Conservation (phyloP, 2,888 invertebrate species). For the Nomada fucata region DNA sequence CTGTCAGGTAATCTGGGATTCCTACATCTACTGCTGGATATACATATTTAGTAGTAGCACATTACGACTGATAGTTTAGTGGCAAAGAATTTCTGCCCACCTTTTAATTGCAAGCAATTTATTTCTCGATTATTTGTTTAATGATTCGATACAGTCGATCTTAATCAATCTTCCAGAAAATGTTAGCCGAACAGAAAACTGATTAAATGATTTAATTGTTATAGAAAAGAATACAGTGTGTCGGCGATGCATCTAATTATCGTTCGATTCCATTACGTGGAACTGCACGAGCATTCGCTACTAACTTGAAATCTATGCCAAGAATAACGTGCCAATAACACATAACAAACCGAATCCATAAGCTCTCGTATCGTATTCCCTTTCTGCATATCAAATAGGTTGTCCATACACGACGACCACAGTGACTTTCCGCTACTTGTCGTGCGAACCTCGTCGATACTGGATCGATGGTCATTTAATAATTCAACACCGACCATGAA, state of each 20-base stretch:
- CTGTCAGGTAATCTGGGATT: too few species aligned
- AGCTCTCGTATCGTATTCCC: slow-evolving; percentile 33
- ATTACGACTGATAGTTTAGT: too few species aligned
- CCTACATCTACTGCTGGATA: too few species aligned
- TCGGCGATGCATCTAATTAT: background rate
- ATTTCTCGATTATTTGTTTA: too few species aligned
- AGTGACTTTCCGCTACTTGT: background rate
- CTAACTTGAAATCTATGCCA: slow-evolving; percentile 35
- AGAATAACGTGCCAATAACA: slow-evolving; percentile 23
- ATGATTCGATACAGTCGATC: too few species aligned
- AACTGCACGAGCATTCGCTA: background rate
- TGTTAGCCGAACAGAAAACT: too few species aligned
- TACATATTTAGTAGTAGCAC: too few species aligned
- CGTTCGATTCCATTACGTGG: background rate
- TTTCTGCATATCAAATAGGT: slow-evolving; percentile 33
- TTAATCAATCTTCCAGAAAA: too few species aligned
- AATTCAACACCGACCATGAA: slow-evolving; percentile 14
- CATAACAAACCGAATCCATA: slow-evolving; percentile 40
- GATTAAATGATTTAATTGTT: too few species aligned
- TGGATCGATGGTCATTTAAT: slow-evolving; percentile 39
- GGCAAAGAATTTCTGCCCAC: too few species aligned
- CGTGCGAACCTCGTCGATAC: slow-evolving; percentile 23
- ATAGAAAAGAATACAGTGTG: too few species aligned
- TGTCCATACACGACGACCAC: slow-evolving; percentile 18
- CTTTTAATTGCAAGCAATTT: too few species aligned